phyloP scores from a whole-genome alignment of 2,888 invertebrate species.

The Cheilosia vulpina region DNA sequence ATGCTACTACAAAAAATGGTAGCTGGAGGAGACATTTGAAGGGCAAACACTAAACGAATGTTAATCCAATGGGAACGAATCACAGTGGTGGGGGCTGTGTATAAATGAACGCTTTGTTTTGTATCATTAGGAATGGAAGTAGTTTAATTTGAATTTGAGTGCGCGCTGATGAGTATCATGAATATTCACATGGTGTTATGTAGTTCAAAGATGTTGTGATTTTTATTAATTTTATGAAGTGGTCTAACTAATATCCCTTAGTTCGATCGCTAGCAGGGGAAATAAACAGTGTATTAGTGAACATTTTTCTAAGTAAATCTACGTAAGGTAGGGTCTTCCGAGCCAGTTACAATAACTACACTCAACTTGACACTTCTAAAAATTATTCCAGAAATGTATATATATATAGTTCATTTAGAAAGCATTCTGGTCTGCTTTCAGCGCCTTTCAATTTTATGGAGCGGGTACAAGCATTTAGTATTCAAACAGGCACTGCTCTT shows the following conservation, averaged over 20 bases:
- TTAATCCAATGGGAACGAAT: constrained; percentile 36
- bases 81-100: constrained; percentile 3
- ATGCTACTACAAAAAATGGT: neutral
- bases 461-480: too few species aligned
- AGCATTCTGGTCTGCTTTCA: too few species aligned
- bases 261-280: neutral
- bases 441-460: too few species aligned
- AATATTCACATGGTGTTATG: constrained; percentile 65
- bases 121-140: constrained; percentile 48
- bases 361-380: too few species aligned
- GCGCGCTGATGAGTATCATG: constrained; percentile 62
- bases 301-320: too few species aligned
- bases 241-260: neutral
- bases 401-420: too few species aligned
- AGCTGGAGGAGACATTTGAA: constrained; percentile 19
- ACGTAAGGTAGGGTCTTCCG: too few species aligned
- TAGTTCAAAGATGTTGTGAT: constrained; percentile 15
- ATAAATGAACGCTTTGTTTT: constrained; percentile 36
- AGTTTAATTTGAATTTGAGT: constrained; percentile 56
- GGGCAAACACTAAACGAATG: constrained; percentile 10
- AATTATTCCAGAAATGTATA: too few species aligned
- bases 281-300: neutral
- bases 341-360: too few species aligned
- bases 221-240: neutral
- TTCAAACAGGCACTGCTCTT: too few species aligned